phyloP scores from a whole-genome alignment of 2,888 invertebrate genomes.

The Phortica okadai region DNA sequence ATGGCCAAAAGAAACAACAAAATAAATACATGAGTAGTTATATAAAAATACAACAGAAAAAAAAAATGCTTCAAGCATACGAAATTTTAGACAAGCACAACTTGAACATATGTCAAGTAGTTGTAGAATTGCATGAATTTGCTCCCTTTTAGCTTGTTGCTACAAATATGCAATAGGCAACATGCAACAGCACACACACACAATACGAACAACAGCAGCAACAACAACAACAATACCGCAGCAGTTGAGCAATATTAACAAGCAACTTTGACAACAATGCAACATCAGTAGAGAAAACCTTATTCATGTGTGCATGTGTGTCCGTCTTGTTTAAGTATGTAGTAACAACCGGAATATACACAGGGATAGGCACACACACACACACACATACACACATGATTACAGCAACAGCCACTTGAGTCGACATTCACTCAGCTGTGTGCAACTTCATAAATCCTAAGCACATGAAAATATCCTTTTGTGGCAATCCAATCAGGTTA shows the following conservation, averaged over 20 bases:
- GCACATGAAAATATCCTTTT: conserved; percentile 63
- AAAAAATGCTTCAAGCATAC: background rate
- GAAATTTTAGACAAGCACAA: background rate
- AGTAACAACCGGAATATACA: background rate
- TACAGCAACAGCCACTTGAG: conserved; percentile 10
- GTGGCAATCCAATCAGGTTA: conserved; percentile 63
- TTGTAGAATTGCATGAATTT: background rate
- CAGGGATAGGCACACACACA: background rate
- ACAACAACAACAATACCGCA: background rate
- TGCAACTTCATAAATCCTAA: conserved; percentile 67
- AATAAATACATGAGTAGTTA: background rate
- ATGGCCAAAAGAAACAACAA: background rate
- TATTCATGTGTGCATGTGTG: background rate
- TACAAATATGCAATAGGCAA: background rate
- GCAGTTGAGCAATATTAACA: conserved; percentile 13
- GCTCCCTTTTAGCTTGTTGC: background rate
- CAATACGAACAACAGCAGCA: background rate
- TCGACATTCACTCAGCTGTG: conserved; percentile 38
- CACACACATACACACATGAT: conserved; percentile 1
- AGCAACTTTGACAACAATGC: conserved; percentile 27
- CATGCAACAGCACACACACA: background rate
- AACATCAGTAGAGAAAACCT: background rate
- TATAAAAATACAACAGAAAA: background rate
- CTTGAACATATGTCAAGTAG: conserved; percentile 14
- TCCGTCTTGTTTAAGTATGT: background rate